Conservation (phyloP, 2,888 invertebrate species). For the Epinotia bilunana region DNA sequence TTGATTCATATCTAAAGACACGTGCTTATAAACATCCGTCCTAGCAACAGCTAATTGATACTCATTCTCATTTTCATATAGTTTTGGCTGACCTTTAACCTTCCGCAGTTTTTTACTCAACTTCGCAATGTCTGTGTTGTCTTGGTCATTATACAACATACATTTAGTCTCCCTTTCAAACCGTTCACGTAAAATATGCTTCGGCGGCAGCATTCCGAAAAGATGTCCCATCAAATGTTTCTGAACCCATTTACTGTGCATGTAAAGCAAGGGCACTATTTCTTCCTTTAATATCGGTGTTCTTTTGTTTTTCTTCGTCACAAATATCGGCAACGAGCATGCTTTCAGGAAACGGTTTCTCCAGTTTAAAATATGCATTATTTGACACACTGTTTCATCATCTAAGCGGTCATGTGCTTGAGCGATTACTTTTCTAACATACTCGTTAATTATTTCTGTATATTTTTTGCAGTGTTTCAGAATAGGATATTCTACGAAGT, state of each 20-base stretch:
- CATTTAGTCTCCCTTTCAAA: conserved; percentile 54
- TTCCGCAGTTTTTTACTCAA: conserved; percentile 74
- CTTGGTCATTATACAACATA: conserved; percentile 54
- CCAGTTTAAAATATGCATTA: conserved; percentile 83
- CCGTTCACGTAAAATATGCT: conserved; percentile 49
- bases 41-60: conserved; percentile 59
- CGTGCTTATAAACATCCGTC: conserved; percentile 57
- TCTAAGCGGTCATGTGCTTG: conserved; percentile 59
- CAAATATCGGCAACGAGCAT: conserved; percentile 69
- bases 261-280: conserved; percentile 84
- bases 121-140: conserved; percentile 62
- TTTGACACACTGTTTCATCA: conserved; percentile 66
- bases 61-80: conserved; percentile 64
- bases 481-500: conserved; percentile 82
- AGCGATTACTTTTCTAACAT: conserved; percentile 69
- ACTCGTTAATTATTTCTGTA: conserved; percentile 73
- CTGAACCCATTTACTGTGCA: conserved; percentile 90
- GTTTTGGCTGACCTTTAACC: conserved; percentile 70
- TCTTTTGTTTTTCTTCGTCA: conserved; percentile 61
- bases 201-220: conserved; percentile 55
- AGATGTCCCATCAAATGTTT: conserved; percentile 84
- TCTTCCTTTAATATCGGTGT: conserved; percentile 76
- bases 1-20: conserved; percentile 64
- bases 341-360: conserved; percentile 75
- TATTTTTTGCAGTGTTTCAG: conserved; percentile 81